A percentile compares a stretch with the other conserved stretches of the same genome.
These are phyloP conservation scores for Capra hircus DNA, from an alignment of 2,113 vertebrate genomes.

Conservation along the genomic window DNA sequence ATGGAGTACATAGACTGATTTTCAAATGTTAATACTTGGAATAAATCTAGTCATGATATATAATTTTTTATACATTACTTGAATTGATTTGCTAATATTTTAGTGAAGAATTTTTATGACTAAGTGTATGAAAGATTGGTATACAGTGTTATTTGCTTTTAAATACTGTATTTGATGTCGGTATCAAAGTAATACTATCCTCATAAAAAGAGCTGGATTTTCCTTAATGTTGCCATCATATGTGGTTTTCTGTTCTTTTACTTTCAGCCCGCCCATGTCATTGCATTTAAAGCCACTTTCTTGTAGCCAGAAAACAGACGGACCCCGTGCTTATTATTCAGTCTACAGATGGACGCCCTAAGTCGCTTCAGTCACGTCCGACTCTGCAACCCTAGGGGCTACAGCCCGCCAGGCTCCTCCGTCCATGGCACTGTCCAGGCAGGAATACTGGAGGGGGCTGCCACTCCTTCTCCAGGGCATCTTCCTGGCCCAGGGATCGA, in stretches of 20 bases:
- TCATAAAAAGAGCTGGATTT: not conserved
- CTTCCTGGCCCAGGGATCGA: not conserved
- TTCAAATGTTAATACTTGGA: not conserved
- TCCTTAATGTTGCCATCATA: not conserved
- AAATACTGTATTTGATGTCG: not conserved
- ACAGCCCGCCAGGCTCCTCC: accelerated
- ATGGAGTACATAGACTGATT: not conserved
- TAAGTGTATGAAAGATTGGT: not conserved
- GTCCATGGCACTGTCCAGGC: not conserved
- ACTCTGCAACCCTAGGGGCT: not conserved
- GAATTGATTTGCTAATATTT: not conserved
- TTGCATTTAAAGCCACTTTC: not conserved
- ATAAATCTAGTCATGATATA: not conserved
- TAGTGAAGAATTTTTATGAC: not conserved
- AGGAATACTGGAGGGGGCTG: not conserved
- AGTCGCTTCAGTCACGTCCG: not conserved
- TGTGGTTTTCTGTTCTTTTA: not conserved
- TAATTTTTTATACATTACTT: not conserved
- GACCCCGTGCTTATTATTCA: not conserved
- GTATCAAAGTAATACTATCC: not conserved
- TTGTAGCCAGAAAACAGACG: not conserved
- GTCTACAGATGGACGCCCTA: not conserved
- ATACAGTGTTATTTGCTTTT: not conserved
- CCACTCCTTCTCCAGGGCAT: not conserved
- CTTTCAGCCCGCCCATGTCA: not conserved